Evolutionary conservation across 2,888 invertebrate species (phyloP).

Genomic region (Sesia bembeciformis): DNA sequence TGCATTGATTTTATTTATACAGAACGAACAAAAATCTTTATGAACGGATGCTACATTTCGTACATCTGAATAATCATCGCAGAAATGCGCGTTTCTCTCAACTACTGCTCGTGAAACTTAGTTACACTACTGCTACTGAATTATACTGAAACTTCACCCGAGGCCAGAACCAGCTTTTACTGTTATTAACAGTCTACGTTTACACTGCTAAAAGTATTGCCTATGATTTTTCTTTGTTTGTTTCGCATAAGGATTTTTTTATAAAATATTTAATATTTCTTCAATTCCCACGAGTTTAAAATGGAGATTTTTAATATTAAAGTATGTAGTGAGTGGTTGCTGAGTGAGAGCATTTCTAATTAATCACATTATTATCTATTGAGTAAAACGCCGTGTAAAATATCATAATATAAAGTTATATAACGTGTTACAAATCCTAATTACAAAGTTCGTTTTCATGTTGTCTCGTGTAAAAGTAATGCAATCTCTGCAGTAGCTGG

Average conservation of each 20-base stretch:
- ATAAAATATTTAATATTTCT: slow-evolving; percentile 4
- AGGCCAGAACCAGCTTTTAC: slow-evolving; percentile 21
- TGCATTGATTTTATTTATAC: too few relatives aligned
- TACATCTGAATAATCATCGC: too few relatives aligned
- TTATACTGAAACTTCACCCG: slow-evolving; percentile 6
- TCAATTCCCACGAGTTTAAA: slow-evolving; percentile 10
- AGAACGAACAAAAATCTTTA: too few relatives aligned
- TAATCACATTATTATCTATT: not conserved
- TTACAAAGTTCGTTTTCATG: too few relatives aligned
- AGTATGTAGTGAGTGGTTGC: slow-evolving; percentile 1
- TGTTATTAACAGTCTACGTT: slow-evolving; percentile 21
- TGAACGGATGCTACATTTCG: too few relatives aligned
- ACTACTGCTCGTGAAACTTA: too few relatives aligned
- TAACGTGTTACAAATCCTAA: too few relatives aligned
- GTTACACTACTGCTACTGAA: not conserved
- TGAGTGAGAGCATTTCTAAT: slow-evolving; percentile 7
- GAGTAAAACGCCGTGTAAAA: too few relatives aligned
- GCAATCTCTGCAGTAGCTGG: too few relatives aligned
- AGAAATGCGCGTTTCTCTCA: too few relatives aligned
- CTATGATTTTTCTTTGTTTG: slow-evolving; percentile 9
- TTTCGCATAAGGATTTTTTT: slow-evolving; percentile 7
- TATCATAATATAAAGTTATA: too few relatives aligned
- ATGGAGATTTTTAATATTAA: not conserved
- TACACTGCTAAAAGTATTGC: slow-evolving; percentile 13
- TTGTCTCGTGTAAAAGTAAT: too few relatives aligned